Percentiles rank a stretch among this genome's conserved stretches.
These are phyloP conservation scores for Xanthorhoe spadicearia DNA, from an alignment of 2,888 invertebrate species.

Conservation along the genomic window DNA sequence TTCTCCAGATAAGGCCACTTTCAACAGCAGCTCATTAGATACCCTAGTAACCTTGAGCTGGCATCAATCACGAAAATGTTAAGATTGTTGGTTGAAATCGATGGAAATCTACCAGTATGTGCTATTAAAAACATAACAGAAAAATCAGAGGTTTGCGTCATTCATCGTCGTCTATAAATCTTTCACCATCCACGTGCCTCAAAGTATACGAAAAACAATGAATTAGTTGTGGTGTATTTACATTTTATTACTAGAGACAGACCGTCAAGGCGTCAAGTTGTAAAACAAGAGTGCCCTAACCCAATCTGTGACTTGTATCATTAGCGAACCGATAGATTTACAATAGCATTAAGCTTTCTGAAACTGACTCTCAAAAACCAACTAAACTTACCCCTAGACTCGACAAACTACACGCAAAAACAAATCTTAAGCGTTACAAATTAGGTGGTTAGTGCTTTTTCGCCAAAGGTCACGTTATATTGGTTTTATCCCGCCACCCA, in stretches of 20 bases:
- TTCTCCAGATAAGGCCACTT: too few relatives aligned
- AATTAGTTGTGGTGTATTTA: slow-evolving; percentile 30
- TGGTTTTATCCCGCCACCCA: slow-evolving; percentile 66
- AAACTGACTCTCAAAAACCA: slow-evolving; percentile 62
- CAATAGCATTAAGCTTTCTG: slow-evolving; percentile 74
- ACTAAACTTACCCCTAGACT: slow-evolving; percentile 4
- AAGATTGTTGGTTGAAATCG: too few relatives aligned
- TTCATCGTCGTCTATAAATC: neutral
- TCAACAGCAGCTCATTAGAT: too few relatives aligned
- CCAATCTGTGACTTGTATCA: slow-evolving; percentile 67
- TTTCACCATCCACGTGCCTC: slow-evolving; percentile 13
- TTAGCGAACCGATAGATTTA: slow-evolving; percentile 78
- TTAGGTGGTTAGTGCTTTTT: slow-evolving; percentile 30
- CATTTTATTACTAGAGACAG: slow-evolving; percentile 23
- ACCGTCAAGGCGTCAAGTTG: slow-evolving; percentile 37
- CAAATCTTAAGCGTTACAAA: slow-evolving; percentile 2
- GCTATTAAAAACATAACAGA: neutral
- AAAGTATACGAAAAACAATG: slow-evolving; percentile 7
- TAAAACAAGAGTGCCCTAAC: slow-evolving; percentile 51
- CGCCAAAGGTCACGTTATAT: slow-evolving; percentile 1
- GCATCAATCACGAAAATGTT: too few relatives aligned
- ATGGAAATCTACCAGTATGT: too few relatives aligned
- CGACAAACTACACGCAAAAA: slow-evolving; percentile 6
- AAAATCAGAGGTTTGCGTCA: neutral
- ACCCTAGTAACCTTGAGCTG: too few relatives aligned